Evolutionary conservation across 2,113 vertebrate genomes (phyloP).

Genomic region (Collichthys lucidus): DNA sequence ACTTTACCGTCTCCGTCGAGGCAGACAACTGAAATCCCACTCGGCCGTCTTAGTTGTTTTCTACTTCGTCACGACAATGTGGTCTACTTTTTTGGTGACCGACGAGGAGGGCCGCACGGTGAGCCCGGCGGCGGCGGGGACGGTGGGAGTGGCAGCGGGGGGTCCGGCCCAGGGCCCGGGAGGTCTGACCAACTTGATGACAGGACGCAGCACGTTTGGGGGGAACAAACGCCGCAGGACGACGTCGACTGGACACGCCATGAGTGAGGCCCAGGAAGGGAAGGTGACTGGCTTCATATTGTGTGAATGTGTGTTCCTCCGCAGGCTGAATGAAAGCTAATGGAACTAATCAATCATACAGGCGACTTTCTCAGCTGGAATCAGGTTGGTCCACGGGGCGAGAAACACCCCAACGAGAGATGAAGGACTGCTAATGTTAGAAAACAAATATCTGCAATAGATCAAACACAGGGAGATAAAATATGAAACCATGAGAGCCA

Average conservation of each 20-base stretch:
- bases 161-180: constrained; percentile 45
- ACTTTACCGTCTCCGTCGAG: background rate
- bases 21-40: background rate
- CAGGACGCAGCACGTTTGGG: constrained; percentile 66
- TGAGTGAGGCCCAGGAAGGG: constrained; percentile 86
- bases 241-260: constrained; percentile 47
- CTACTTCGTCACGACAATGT: constrained; percentile 80
- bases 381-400: background rate
- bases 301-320: background rate
- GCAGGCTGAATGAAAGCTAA: background rate
- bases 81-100: constrained; percentile 88
- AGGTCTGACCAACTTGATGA: constrained; percentile 65
- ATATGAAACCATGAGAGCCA: background rate
- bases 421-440: background rate
- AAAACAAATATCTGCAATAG: background rate
- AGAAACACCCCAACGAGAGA: background rate
- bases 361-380: background rate
- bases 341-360: background rate
- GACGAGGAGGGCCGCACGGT: constrained; percentile 81
- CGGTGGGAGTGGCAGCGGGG: background rate
- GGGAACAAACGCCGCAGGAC: constrained; percentile 72
- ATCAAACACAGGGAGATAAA: background rate
- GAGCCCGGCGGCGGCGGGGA: constrained; percentile 26
- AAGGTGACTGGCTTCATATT: constrained; percentile 66
- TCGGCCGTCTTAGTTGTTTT: background rate